These are phyloP conservation scores for Drosophila pachea DNA, from an alignment of 1,140 invertebrate species.

Conservation along the genomic window DNA sequence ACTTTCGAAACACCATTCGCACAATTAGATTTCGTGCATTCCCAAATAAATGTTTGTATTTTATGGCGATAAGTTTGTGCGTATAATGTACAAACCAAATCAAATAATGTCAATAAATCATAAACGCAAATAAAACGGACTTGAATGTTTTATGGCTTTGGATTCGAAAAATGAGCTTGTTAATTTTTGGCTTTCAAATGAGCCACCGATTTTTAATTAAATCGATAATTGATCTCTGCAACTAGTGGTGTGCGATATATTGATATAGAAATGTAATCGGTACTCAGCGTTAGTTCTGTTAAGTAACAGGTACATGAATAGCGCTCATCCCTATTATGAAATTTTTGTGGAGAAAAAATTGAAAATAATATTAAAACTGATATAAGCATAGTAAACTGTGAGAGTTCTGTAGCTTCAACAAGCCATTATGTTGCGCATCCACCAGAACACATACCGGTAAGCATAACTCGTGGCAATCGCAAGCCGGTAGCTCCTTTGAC, in stretches of 20 bases:
- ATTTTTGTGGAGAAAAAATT: constrained; percentile 46
- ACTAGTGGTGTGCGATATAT: constrained; percentile 4
- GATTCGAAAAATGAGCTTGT: constrained; percentile 1
- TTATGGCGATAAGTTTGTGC: constrained; percentile 34
- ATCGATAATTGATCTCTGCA: constrained; percentile 1
- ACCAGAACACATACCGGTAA: constrained; percentile 70
- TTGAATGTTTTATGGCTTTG: not conserved
- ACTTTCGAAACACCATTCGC: constrained; percentile 46
- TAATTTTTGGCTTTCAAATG: not conserved
- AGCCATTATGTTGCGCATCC: constrained; percentile 71
- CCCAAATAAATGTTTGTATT: constrained; percentile 41
- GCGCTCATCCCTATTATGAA: constrained; percentile 45
- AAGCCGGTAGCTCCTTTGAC: constrained; percentile 24
- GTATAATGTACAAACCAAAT: constrained; percentile 46
- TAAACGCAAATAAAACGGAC: constrained; percentile 16
- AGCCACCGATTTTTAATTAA: not conserved
- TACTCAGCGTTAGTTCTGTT: constrained; percentile 19
- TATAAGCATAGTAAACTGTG: constrained; percentile 50
- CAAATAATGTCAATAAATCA: constrained; percentile 45
- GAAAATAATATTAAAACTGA: constrained; percentile 44
- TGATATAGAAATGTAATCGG: constrained; percentile 9
- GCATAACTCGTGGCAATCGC: constrained; percentile 4
- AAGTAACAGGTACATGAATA: constrained; percentile 35
- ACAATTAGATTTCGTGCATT: constrained; percentile 47
- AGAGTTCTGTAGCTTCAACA: constrained; percentile 42